Conservation (phyloP, 2,888 invertebrate species). For the Parnassius glacialis region DNA sequence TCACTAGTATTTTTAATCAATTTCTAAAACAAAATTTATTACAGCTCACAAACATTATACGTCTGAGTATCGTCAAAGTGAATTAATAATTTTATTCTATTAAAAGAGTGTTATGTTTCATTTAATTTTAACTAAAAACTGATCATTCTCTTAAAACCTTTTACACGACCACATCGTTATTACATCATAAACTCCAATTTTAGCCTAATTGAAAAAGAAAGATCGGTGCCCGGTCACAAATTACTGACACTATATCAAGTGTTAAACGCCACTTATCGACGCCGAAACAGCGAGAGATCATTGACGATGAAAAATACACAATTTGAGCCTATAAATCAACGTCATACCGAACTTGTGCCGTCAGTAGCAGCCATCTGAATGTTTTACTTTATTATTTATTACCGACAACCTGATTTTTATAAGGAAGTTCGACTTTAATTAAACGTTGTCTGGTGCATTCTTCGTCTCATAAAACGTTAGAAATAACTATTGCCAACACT, state of each 20-base stretch:
- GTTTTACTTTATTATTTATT: slow-evolving; percentile 72
- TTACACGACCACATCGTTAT: slow-evolving; percentile 38
- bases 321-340: slow-evolving; percentile 76
- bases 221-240: slow-evolving; percentile 69
- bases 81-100: neutral
- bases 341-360: slow-evolving; percentile 47
- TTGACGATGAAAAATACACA: slow-evolving; percentile 78
- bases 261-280: slow-evolving; percentile 78
- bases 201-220: slow-evolving; percentile 75
- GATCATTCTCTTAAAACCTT: slow-evolving; percentile 13
- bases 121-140: slow-evolving; percentile 16
- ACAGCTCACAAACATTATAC: no score
- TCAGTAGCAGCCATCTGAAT: slow-evolving; percentile 58
- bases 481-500: slow-evolving; percentile 3
- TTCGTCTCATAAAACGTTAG: slow-evolving; percentile 1
- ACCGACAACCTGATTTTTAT: slow-evolving; percentile 58
- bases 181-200: slow-evolving; percentile 71
- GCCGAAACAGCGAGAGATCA: slow-evolving; percentile 70
- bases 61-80: no score
- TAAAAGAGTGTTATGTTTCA: slow-evolving; percentile 6
- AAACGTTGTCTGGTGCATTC: slow-evolving; percentile 36
- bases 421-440: slow-evolving; percentile 54
- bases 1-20: no score
- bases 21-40: no score
- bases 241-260: slow-evolving; percentile 80